Conservation (phyloP, 2,888 invertebrate species). For the Sinohyriopsis cumingii region DNA sequence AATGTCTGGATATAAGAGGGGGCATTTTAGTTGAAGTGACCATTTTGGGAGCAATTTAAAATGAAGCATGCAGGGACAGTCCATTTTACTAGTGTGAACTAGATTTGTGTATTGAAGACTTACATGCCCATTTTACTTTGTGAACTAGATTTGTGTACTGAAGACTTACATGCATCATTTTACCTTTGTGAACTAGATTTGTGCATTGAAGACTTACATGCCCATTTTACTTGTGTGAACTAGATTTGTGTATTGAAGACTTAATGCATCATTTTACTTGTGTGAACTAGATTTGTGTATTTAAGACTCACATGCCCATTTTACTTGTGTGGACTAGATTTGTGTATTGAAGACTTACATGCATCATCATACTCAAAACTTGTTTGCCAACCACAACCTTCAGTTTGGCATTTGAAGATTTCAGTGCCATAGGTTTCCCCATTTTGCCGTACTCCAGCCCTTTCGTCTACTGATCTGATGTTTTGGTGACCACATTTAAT, state of each 20-base stretch:
- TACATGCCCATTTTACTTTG: constrained; percentile 15
- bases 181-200: too few relatives aligned
- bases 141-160: too few relatives aligned
- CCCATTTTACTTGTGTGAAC: not conserved
- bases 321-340: too few relatives aligned
- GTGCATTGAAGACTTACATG: constrained; percentile 19
- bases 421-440: constrained; percentile 39
- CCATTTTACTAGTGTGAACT: too few relatives aligned
- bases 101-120: constrained; percentile 4
- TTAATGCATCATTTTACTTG: constrained; percentile 36
- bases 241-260: not conserved
- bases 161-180: constrained; percentile 34
- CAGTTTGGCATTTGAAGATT: constrained; percentile 34
- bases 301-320: constrained; percentile 19
- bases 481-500: constrained; percentile 33
- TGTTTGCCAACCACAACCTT: constrained; percentile 32
- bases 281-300: too few relatives aligned
- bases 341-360: constrained; percentile 17
- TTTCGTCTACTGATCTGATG: constrained; percentile 33
- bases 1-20: too few relatives aligned
- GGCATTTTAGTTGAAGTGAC: too few relatives aligned
- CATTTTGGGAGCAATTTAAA: too few relatives aligned
- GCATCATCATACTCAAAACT: constrained; percentile 37
- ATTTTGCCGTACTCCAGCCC: constrained; percentile 33
- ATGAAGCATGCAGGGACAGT: too few relatives aligned